These are phyloP conservation scores for Radopholus similis DNA, from an alignment of 1,140 invertebrate species.

Conservation along the genomic window DNA sequence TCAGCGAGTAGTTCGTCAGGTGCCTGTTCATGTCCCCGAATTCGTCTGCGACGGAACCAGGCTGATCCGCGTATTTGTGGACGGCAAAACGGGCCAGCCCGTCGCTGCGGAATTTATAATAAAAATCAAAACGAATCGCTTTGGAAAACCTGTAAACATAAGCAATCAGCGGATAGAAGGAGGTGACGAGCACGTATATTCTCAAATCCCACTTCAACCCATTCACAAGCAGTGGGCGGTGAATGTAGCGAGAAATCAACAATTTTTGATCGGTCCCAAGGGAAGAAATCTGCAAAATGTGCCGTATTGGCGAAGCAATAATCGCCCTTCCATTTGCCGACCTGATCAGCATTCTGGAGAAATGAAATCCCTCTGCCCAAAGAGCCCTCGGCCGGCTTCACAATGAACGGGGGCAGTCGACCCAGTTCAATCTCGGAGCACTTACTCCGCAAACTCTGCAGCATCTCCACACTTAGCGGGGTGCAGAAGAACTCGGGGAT, in stretches of 20 bases:
- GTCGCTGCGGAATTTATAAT: constrained; percentile 67
- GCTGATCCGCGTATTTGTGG: constrained; percentile 64
- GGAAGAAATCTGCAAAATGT: constrained; percentile 47
- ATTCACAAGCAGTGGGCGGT: constrained; percentile 83
- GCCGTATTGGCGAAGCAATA: not conserved
- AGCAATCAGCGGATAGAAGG: constrained; percentile 83
- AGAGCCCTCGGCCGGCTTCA: constrained; percentile 50
- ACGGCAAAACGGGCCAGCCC: constrained; percentile 87
- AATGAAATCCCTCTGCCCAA: constrained; percentile 53
- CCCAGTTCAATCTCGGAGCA: constrained; percentile 18
- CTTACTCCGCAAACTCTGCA: constrained; percentile 9
- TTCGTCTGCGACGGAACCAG: constrained; percentile 2
- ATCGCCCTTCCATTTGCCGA: not conserved
- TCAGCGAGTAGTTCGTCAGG: constrained; percentile 95
- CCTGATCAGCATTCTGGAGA: constrained; percentile 21
- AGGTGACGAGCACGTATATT: constrained; percentile 89
- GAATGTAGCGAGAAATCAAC: constrained; percentile 73
- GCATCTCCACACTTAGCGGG: constrained; percentile 33
- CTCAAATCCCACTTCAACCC: constrained; percentile 92
- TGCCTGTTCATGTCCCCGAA: constrained; percentile 63
- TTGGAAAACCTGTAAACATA: constrained; percentile 67
- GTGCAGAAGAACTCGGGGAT: constrained; percentile 57
- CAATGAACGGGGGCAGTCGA: constrained; percentile 38
- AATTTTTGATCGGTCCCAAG: constrained; percentile 35
- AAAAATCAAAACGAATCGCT: constrained; percentile 59